Percentiles rank a stretch among this genome's conserved stretches.
phyloP scores from a whole-genome alignment of 2,888 invertebrate species.

The Melolontha melolontha region DNA sequence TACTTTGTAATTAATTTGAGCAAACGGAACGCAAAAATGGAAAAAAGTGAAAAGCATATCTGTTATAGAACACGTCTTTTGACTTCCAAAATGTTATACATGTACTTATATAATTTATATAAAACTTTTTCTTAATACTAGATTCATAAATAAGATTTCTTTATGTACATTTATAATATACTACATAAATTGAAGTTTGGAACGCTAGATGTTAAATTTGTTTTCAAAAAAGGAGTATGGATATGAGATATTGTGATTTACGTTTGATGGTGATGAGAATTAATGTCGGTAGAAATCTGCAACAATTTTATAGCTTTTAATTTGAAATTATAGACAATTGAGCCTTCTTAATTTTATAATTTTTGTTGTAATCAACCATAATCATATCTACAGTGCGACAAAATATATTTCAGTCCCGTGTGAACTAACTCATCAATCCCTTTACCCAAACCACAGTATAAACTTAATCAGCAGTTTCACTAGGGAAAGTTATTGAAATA shows the following conservation, averaged over 20 bases:
- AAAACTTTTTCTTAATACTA: constrained; percentile 27
- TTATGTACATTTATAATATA: constrained; percentile 25
- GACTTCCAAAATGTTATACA: constrained; percentile 24
- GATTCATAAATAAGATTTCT: constrained; percentile 16
- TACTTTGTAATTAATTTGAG: constrained; percentile 18
- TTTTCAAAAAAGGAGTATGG: background rate
- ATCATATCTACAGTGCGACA: too few species aligned
- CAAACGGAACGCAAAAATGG: constrained; percentile 10
- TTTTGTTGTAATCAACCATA: too few species aligned
- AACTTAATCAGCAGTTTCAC: too few species aligned
- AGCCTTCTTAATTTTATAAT: too few species aligned
- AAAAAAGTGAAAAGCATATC: background rate
- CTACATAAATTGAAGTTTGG: constrained; percentile 10
- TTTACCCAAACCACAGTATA: too few species aligned
- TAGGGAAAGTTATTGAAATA: too few species aligned
- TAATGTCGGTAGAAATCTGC: constrained; percentile 7
- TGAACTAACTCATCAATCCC: too few species aligned
- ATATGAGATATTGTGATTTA: constrained; percentile 18
- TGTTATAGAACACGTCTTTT: background rate
- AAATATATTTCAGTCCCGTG: too few species aligned
- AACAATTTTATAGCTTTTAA: constrained; percentile 1
- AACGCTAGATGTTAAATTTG: too few species aligned
- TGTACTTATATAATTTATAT: too few species aligned
- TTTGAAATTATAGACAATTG: too few species aligned
- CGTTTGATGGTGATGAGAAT: background rate